Conservation (phyloP, 2,797 vertebrate genomes). For the Sebastes melanostomus region DNA sequence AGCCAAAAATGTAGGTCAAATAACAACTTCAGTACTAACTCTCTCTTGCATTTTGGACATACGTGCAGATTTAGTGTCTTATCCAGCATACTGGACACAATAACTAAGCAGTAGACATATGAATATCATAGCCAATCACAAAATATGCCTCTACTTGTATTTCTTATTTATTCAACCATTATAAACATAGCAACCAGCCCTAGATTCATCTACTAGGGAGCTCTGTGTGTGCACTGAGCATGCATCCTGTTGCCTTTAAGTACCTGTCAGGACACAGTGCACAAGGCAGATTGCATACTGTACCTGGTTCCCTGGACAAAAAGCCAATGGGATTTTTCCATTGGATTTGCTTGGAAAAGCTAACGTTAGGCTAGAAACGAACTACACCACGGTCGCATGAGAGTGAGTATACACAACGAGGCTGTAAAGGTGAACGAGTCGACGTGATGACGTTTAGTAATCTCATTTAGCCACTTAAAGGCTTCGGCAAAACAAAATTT, state of each 20-base stretch:
- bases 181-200: background rate
- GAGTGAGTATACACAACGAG: too few species aligned
- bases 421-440: too few species aligned
- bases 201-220: background rate
- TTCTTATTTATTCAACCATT: background rate
- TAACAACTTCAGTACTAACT: background rate
- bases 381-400: too few species aligned
- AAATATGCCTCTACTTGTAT: background rate
- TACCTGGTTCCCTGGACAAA: too few species aligned
- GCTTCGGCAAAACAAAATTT: background rate
- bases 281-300: background rate
- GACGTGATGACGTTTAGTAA: too few species aligned
- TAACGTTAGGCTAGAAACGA: too few species aligned
- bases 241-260: background rate
- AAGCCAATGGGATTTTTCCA: too few species aligned
- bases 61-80: too few species aligned
- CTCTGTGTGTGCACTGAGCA: background rate
- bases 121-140: background rate
- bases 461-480: too few species aligned
- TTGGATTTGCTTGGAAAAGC: too few species aligned
- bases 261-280: too few species aligned
- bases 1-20: background rate
- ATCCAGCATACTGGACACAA: background rate
- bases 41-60: background rate
- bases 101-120: background rate